Evolutionary conservation across 2,888 invertebrate species (phyloP), one percentile per base, ranked within the genome.

Genomic region (Callinectes sapidus): DNA sequence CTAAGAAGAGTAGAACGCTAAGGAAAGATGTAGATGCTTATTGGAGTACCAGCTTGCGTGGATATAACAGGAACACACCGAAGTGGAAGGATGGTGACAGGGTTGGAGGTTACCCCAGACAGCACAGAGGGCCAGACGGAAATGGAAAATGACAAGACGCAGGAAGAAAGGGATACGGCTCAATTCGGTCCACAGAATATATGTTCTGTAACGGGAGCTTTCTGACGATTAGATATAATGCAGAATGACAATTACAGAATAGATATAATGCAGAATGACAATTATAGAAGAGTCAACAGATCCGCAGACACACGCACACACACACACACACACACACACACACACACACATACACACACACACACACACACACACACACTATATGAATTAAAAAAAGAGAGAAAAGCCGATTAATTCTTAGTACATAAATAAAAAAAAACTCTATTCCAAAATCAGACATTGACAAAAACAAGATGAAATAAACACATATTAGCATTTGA

Each of bases 261-360:
- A n/a, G n/a, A 71, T 28, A 28, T 71, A 71, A 71, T 71, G 5
- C 71, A 1, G 71, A 28, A 28, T 71, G 71, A 10, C 6, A 71
- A 28, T 71, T n/a, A 71, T 13, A 28, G 28, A 28, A 28, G 13
- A 71, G 28, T 5, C 71, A 28, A 13, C 71, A 71, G 28, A 71
- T n/a, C 10, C 10, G 28, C 6, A 71, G 8, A 71, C 8, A 71
- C 71, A 71, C 71, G 28, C 71, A 71, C 71, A 71, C 71, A 71
- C 71, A 71, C 71, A 71, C 71, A 71, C 71, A 71, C 71, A 71
- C 71, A 71, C 71, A 71, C 71, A 61, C 61, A 61, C 61, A 71
- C 66, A 71, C 66, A 71, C 66, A 71, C 66, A 71, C 66, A 71
- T 2, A 71, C 66, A 71, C n/a, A 71, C 66, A 71, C n/a, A 71